phyloP scores from a whole-genome alignment of 2,888 invertebrate species.

The Protodeltote pygarga region DNA sequence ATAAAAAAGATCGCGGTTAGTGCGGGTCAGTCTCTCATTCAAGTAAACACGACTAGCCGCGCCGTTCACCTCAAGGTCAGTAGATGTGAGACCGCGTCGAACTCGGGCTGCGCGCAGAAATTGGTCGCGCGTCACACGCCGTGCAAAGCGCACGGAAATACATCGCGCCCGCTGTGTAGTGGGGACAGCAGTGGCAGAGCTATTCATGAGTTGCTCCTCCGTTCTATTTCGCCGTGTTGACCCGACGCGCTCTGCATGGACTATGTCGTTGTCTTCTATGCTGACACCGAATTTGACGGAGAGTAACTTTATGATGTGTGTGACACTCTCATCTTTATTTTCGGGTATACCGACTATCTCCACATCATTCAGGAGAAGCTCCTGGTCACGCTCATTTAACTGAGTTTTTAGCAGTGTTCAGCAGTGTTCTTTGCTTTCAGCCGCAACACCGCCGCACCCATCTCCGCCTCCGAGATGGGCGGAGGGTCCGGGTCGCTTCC shows the following conservation, averaged over 20 bases:
- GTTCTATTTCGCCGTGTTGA: no score
- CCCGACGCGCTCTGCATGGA: constrained; percentile 23
- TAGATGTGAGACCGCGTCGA: constrained; percentile 18
- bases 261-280: constrained; percentile 30
- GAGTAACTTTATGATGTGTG: constrained; percentile 11
- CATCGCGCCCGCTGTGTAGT: constrained; percentile 16
- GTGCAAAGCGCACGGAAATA: constrained; percentile 23
- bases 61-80: constrained; percentile 10
- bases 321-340: constrained; percentile 14
- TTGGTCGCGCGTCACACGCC: constrained; percentile 18
- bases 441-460: no score
- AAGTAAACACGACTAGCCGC: constrained; percentile 12
- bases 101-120: constrained; percentile 26
- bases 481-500: no score
- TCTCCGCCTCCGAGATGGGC: no score
- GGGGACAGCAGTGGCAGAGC: not conserved
- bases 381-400: constrained; percentile 23
- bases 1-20: constrained; percentile 1
- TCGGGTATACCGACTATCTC: constrained; percentile 33
- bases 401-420: constrained; percentile 3
- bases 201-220: not conserved
- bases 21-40: constrained; percentile 5
- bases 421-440: not conserved
- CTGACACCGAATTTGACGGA: constrained; percentile 26
- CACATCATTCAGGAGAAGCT: constrained; percentile 18